These are phyloP conservation scores for Marronus borbonicus DNA, from an alignment of 2,888 invertebrate genomes.

Conservation along the genomic window DNA sequence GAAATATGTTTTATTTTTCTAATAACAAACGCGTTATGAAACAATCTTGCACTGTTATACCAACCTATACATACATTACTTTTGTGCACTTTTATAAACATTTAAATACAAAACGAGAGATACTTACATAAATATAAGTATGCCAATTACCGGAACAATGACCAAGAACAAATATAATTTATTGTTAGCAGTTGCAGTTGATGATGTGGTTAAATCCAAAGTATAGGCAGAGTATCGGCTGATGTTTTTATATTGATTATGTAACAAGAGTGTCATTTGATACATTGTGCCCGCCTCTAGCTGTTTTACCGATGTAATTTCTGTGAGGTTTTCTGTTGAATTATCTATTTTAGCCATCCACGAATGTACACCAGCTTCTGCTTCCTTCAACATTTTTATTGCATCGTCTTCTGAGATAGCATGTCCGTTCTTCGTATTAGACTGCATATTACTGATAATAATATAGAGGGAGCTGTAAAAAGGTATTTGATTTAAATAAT, in stretches of 20 bases:
- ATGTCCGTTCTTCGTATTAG: not conserved
- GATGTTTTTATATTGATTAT: slow-evolving; percentile 18
- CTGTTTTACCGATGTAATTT: not conserved
- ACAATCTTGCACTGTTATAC: no score
- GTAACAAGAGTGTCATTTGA: not conserved
- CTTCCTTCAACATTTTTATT: not conserved
- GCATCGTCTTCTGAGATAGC: not conserved
- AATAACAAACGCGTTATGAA: no score
- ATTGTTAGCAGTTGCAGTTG: not conserved
- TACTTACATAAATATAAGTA: slow-evolving; percentile 22
- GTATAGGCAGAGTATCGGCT: slow-evolving; percentile 1
- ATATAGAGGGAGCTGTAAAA: no score
- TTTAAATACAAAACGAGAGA: not conserved
- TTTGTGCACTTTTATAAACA: no score
- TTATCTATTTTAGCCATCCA: not conserved
- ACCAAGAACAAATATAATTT: not conserved
- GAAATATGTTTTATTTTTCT: no score
- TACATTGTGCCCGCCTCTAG: not conserved
- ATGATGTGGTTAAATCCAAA: not conserved
- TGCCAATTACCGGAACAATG: not conserved
- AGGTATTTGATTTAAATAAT: no score
- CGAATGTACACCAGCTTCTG: not conserved
- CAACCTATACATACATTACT: no score
- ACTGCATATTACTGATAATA: no score
- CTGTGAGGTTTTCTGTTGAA: not conserved